Evolutionary conservation across 2,797 vertebrate genomes (phyloP), one percentile per base, ranked within the genome.

Genomic region (Microctenopoma steveboyesi): DNA sequence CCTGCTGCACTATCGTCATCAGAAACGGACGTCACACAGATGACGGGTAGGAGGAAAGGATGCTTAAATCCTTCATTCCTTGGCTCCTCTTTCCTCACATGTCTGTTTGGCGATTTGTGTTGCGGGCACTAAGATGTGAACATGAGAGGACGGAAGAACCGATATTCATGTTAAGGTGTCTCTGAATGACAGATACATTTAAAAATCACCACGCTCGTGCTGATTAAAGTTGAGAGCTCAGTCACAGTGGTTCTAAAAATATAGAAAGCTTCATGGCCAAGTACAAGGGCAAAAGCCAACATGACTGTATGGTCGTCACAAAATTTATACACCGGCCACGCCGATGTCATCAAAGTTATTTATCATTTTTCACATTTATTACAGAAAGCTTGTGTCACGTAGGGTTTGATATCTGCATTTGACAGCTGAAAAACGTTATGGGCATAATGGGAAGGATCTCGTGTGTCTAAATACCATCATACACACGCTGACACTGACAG

Each of bases 401-500:
- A 12, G 7, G 9, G n/a, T 4, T 39, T 61, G 16, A 13, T 3
- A 27, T 1, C 7, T 3, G 12, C 0, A 0, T 46, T 39, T 2
- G 46, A 22, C 9, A 14, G n/a, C 35, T 71, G 5, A 7, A 51
- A 50, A 14, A 35, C 33, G 33, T 35, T 35, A 35, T 35, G 33
- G 33, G 33, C 33, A 8, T 35, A 6, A 27, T 72, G 42, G 48
- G 18, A 62, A 43, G 9, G 18, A 43, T 13, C 33, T 9, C 30
- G 16, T 28, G 42, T 68, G 50, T 54, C 22, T 47, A 5, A 5
- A 12, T 10, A 9, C 7, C 45, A 53, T 43, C 35, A 35, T 13
- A 25, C 18, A 47, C 18, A n/a, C 9, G 28, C 30, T 65, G 7
- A 45, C 22, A 45, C n/a, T 48, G 45, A 72, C 28, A 53, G 40